phyloP scores from a whole-genome alignment of 1,140 invertebrate species.

The Polyergus mexicanus region DNA sequence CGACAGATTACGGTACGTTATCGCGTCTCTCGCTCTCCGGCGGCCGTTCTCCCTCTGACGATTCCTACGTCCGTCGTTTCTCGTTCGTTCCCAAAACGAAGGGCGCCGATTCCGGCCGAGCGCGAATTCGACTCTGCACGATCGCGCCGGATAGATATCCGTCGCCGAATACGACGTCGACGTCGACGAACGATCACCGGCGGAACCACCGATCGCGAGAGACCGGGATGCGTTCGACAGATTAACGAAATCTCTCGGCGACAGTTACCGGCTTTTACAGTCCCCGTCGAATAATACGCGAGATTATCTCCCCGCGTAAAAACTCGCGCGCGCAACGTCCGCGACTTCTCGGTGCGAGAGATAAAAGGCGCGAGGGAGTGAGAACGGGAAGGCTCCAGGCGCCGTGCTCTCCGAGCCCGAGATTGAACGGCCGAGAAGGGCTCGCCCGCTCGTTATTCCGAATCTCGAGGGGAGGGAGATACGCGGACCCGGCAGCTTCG shows the following conservation, averaged over 20 bases:
- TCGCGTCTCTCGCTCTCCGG: constrained; percentile 52
- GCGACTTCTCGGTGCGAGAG: constrained; percentile 10
- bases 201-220: neutral
- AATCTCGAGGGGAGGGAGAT: constrained; percentile 41
- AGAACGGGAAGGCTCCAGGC: neutral
- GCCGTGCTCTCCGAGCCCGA: constrained; percentile 23
- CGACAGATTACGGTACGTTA: constrained; percentile 36
- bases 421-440: constrained; percentile 5
- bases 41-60: constrained; percentile 21
- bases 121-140: neutral
- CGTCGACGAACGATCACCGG: neutral
- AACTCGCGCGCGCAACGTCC: constrained; percentile 2
- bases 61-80: constrained; percentile 6
- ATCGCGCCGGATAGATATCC: neutral
- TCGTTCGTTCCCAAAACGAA: constrained; percentile 32
- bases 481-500: constrained; percentile 33
- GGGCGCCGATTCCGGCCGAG: constrained; percentile 39
- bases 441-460: constrained; percentile 19
- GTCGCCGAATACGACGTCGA: constrained; percentile 20
- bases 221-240: neutral
- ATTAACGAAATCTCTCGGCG: neutral
- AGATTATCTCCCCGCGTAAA: neutral
- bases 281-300: neutral
- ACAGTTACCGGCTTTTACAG: neutral
- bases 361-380: neutral